Conservation (phyloP, 1,140 invertebrate species). For the Heliconius himera region DNA sequence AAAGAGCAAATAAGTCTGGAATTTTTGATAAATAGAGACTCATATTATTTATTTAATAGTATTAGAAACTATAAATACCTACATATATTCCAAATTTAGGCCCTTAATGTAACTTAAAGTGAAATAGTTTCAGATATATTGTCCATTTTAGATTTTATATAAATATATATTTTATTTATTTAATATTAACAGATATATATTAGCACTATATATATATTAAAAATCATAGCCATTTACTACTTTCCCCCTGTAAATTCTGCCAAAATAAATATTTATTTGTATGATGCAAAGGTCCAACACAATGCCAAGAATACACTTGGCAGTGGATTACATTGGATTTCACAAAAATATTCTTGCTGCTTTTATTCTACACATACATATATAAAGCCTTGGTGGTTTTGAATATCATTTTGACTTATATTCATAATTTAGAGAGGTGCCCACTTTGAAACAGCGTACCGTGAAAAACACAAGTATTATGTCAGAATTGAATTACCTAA, state of each 20-base stretch:
- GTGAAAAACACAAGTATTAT: slow-evolving; percentile 3
- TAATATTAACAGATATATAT: no score
- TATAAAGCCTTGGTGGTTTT: not conserved
- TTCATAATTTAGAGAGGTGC: slow-evolving; percentile 7
- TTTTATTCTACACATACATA: not conserved
- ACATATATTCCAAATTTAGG: not conserved
- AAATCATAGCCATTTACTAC: not conserved
- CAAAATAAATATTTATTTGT: slow-evolving; percentile 13
- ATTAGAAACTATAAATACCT: not conserved
- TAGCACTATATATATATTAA: not conserved
- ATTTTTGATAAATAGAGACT: not conserved
- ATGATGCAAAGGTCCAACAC: not conserved
- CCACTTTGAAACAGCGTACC: slow-evolving; percentile 4
- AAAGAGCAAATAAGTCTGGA: not conserved
- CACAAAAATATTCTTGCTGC: slow-evolving; percentile 2
- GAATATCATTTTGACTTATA: not conserved
- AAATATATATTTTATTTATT: no score
- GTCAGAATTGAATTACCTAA: slow-evolving; percentile 12
- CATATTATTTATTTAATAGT: not conserved
- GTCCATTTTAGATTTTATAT: no score
- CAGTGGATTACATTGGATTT: not conserved
- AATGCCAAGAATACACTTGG: slow-evolving; percentile 2
- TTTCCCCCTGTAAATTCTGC: not conserved
- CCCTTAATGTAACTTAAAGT: no score
- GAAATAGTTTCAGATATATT: no score